These are phyloP conservation scores for Hycleus phaleratus DNA, from an alignment of 1,140 invertebrate species.

Conservation along the genomic window DNA sequence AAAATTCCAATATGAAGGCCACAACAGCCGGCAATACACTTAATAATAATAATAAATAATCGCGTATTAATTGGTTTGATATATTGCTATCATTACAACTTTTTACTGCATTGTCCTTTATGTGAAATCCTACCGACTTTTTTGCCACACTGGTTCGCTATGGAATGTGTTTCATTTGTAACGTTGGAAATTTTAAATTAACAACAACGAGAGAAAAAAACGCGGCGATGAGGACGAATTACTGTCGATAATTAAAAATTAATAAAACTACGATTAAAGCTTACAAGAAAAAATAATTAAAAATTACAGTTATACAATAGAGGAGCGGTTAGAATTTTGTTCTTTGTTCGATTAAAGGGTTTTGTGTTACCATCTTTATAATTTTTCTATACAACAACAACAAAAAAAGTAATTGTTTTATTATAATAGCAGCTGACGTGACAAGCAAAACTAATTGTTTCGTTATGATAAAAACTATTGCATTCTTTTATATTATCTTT, in stretches of 20 bases:
- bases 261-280: too few species aligned
- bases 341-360: too few species aligned
- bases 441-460: slow-evolving; percentile 16
- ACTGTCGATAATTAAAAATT: too few species aligned
- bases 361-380: too few species aligned
- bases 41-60: slow-evolving; percentile 37
- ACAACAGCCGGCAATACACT: slow-evolving; percentile 8
- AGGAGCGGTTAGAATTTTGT: too few species aligned
- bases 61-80: slow-evolving; percentile 36
- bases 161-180: slow-evolving; percentile 23
- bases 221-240: too few species aligned
- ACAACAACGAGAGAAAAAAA: slow-evolving; percentile 7
- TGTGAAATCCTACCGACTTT: slow-evolving; percentile 28
- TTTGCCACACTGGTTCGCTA: slow-evolving; percentile 19
- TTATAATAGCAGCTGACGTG: slow-evolving; percentile 12
- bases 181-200: slow-evolving; percentile 19
- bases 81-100: slow-evolving; percentile 32
- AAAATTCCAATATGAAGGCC: too few species aligned
- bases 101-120: slow-evolving; percentile 33
- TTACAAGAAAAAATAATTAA: too few species aligned
- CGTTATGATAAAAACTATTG: slow-evolving; percentile 13
- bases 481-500: slow-evolving; percentile 12
- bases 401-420: neutral
- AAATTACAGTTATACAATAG: too few species aligned
- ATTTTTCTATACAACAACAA: too few species aligned